A percentile compares a stretch with the other conserved stretches of the same genome.
Evolutionary conservation across 2,888 invertebrate species (phyloP).

Genomic region (Isoperla grammatica): DNA sequence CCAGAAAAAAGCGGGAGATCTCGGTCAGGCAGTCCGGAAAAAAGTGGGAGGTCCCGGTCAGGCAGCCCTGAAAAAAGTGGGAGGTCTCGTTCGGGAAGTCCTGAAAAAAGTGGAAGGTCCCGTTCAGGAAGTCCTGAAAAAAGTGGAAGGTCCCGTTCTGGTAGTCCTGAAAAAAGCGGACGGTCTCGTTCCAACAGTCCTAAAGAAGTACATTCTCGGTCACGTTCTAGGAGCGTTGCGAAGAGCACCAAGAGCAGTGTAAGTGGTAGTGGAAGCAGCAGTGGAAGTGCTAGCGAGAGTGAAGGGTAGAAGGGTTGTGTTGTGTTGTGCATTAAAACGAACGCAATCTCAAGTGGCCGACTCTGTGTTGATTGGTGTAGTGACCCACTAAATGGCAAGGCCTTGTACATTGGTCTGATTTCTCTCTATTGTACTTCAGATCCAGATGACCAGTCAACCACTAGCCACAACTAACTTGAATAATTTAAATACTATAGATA

Average conservation of each 20-base stretch:
- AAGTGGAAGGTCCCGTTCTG: constrained; percentile 34
- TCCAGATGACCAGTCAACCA: too few species aligned
- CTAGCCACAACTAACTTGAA: too few species aligned
- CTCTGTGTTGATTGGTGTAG: too few species aligned
- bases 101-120: constrained; percentile 33
- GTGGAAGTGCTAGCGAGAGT: constrained; percentile 40
- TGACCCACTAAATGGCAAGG: too few species aligned
- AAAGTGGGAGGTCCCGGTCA: constrained; percentile 26
- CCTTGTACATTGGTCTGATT: too few species aligned
- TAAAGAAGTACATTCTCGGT: constrained; percentile 39
- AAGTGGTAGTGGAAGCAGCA: constrained; percentile 39
- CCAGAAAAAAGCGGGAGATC: constrained; percentile 38
- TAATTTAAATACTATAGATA: too few species aligned
- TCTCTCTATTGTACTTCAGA: too few species aligned
- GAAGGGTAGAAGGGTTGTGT: constrained; percentile 34
- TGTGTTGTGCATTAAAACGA: too few species aligned
- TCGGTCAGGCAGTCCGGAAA: constrained; percentile 37
- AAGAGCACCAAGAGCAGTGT: constrained; percentile 37
- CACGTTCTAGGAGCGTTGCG: constrained; percentile 34
- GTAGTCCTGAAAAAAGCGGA: constrained; percentile 12
- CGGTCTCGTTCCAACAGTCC: constrained; percentile 31
- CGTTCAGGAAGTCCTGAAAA: constrained; percentile 38
- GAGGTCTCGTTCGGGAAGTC: constrained; percentile 30
- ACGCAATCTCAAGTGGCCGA: too few species aligned
- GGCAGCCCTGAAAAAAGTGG: constrained; percentile 19